Evolutionary conservation across 2,888 invertebrate species (phyloP).

Genomic region (Plagiodera versicolora): DNA sequence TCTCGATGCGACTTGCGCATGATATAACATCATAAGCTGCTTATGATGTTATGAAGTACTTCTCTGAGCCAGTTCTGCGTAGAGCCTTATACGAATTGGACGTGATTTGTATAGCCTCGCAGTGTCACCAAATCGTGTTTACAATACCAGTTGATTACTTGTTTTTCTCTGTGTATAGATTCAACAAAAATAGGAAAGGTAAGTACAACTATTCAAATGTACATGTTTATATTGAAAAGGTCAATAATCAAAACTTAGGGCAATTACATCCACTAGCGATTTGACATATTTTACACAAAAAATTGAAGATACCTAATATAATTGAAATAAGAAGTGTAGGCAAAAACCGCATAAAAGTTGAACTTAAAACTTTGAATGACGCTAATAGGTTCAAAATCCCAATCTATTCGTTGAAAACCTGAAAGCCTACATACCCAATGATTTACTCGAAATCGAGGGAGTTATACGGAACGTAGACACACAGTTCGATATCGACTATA

Average conservation of each 20-base stretch:
- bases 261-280: neutral
- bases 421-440: neutral
- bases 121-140: no score
- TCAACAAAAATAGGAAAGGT: no score
- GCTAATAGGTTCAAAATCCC: neutral
- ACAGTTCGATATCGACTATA: neutral
- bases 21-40: no score
- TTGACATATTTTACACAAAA: neutral
- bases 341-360: neutral
- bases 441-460: neutral
- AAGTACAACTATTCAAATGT: no score
- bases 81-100: no score
- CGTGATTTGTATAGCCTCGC: no score
- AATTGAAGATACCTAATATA: neutral
- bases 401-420: neutral
- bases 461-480: slow-evolving; percentile 1
- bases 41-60: no score
- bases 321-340: neutral
- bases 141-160: no score
- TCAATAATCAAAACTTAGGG: neutral
- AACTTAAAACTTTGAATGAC: neutral
- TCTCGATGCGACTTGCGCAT: no score
- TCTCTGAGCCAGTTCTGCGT: no score
- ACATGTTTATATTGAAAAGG: no score
- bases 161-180: no score